phyloP scores from a whole-genome alignment of 2,888 invertebrate species.

The Drosophila rubida region DNA sequence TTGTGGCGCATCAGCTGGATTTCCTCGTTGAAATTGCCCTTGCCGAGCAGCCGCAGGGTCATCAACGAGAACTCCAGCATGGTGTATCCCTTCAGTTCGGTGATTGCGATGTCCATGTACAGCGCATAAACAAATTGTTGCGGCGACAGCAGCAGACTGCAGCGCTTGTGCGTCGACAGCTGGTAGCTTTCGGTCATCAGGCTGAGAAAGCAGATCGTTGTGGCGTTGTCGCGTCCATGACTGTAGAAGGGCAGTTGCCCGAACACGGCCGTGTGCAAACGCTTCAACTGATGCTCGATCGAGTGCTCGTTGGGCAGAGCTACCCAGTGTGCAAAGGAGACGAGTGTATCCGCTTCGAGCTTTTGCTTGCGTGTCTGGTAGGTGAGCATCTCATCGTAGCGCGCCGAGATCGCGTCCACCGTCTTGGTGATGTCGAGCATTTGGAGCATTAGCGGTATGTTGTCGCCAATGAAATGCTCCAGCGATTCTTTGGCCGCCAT shows the following conservation, averaged over 20 bases:
- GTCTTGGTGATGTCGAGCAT: too few species aligned
- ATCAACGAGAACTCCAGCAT: conserved; percentile 97
- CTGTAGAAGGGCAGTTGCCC: too few species aligned
- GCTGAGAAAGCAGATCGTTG: neutral
- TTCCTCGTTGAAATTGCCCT: conserved; percentile 92
- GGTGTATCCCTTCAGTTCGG: conserved; percentile 94
- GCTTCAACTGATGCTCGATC: neutral
- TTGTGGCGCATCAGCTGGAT: conserved; percentile 88
- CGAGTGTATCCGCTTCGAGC: neutral
- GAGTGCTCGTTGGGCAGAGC: neutral
- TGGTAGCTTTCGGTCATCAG: neutral
- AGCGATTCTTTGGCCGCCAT: too few species aligned
- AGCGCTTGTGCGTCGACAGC: conserved; percentile 86
- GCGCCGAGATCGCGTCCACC: neutral
- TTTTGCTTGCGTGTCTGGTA: neutral
- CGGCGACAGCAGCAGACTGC: conserved; percentile 90
- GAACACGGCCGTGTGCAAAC: neutral
- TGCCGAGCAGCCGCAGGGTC: conserved; percentile 90
- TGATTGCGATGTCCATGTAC: conserved; percentile 91
- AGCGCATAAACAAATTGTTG: conserved; percentile 93
- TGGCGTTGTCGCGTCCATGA: neutral
- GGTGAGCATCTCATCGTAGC: neutral
- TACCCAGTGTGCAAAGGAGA: neutral
- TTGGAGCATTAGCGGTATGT: too few species aligned
- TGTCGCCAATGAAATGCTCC: too few species aligned